Evolutionary conservation across 1,140 invertebrate species (phyloP), one percentile per base, ranked within the genome.

Genomic region (Caenorhabditis briggsae): DNA sequence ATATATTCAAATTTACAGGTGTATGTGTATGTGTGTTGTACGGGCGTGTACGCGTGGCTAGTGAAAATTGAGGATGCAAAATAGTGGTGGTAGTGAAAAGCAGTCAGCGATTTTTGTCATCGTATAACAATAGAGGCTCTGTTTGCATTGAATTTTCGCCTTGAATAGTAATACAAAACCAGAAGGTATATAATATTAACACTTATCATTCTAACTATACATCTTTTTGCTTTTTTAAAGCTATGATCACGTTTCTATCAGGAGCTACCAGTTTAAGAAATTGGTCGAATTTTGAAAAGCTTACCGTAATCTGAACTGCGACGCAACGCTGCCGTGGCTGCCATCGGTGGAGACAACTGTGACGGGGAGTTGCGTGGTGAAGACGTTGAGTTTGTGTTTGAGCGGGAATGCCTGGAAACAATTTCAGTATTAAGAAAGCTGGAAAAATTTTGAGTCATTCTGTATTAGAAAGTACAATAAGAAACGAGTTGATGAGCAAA

Each of bases 361-460:
- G 70, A 86, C 14, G 56, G 70, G 2, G 85, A 86, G 46, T 86
- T 58, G 18, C 85, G 70, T 48, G 78, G 78, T 23, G 85, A 82
- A 20, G 70, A 48, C n/a, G 85, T 59, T 48, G 70, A 82, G 43
- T 64, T 48, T 12, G 85, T 64, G 46, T 56, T 48, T 59, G 82
- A 83, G 53, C 56, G 78, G 5, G 74, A 82, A 46, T 65, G 74
- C 74, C 74, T 78, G 74, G 59, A 86, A 86, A 41, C 20, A 25
- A 41, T 8, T 18, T 33, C 41, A 48, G 56, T 55, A 33, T 9
- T 48, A 64, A 11, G 20, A n/a, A 78, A 50, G 23, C 9, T 14
- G 59, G 1, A 41, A n/a, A 59, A 20, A 2, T 5, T n/a, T 33
- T 33, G 61, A 65, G 61, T 65, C 61, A 65, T 41, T 74, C 46